A percentile compares a stretch with the other conserved stretches of the same genome.
Conservation (phyloP, 2,797 vertebrate genomes). For the Anisognathus igniventris region DNA sequence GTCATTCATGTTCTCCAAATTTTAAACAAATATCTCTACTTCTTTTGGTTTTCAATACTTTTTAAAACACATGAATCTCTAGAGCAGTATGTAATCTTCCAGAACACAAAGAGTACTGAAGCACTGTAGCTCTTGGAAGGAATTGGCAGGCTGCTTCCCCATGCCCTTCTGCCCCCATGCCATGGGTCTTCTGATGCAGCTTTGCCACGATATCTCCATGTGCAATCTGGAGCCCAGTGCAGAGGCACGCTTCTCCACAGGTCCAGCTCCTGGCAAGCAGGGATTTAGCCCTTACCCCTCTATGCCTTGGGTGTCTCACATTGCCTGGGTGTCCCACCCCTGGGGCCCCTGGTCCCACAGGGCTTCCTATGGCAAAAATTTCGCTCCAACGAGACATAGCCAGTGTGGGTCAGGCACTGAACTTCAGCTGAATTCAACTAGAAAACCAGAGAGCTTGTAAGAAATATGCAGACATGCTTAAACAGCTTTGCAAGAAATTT, state of each 20-base stretch:
- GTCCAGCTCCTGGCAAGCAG: not conserved
- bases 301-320: not conserved
- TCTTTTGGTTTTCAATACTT: not conserved
- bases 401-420: not conserved
- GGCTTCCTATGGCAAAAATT: accelerated
- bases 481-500: not conserved
- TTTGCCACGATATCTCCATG: not conserved
- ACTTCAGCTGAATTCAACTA: not conserved
- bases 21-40: not conserved
- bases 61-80: not conserved
- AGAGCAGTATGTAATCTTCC: not conserved
- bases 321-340: not conserved
- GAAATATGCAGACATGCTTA: not conserved
- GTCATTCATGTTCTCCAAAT: not conserved
- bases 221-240: not conserved
- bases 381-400: accelerated
- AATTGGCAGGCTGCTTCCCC: not conserved
- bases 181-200: not conserved
- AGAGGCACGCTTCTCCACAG: accelerated
- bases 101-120: not conserved
- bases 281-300: not conserved
- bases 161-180: not conserved
- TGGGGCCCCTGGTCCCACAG: too few species aligned
- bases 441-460: not conserved
- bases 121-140: not conserved